A percentile compares a stretch with the other conserved stretches of the same genome.
phyloP scores from a whole-genome alignment of 2,113 vertebrate genomes.

The Gymnocephalus cernua region DNA sequence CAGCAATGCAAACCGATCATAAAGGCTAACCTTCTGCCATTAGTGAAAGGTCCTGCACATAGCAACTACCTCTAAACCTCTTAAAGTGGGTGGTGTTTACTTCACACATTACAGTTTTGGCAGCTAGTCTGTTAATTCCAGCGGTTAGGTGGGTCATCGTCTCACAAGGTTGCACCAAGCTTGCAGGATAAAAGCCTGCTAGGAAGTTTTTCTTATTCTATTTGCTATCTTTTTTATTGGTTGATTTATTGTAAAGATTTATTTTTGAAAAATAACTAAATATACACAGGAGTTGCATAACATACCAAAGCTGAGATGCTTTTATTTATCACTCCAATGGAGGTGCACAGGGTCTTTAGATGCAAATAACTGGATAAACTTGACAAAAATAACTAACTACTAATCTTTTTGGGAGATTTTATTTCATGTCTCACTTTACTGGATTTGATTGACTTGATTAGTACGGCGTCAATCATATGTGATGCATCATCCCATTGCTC shows the following conservation, averaged over 20 bases:
- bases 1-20: slow-evolving; percentile 68
- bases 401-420: background rate
- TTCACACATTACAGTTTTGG: slow-evolving; percentile 27
- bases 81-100: slow-evolving; percentile 39
- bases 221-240: background rate
- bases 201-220: background rate
- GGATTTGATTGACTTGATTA: background rate
- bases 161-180: slow-evolving; percentile 6
- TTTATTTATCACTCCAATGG: background rate
- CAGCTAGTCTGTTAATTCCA: slow-evolving; percentile 37
- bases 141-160: background rate
- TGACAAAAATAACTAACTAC: background rate
- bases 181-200: background rate
- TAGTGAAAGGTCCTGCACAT: slow-evolving; percentile 38
- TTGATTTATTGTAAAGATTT: background rate
- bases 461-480: background rate
- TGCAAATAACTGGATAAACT: background rate
- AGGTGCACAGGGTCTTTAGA: background rate
- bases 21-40: slow-evolving; percentile 50
- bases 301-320: background rate
- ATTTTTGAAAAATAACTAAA: background rate
- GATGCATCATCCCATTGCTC: slow-evolving; percentile 5
- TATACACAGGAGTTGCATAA: background rate
- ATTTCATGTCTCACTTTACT: background rate
- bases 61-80: slow-evolving; percentile 27